phyloP scores from a whole-genome alignment of 2,113 vertebrate genomes.

The Mungos mungo region DNA sequence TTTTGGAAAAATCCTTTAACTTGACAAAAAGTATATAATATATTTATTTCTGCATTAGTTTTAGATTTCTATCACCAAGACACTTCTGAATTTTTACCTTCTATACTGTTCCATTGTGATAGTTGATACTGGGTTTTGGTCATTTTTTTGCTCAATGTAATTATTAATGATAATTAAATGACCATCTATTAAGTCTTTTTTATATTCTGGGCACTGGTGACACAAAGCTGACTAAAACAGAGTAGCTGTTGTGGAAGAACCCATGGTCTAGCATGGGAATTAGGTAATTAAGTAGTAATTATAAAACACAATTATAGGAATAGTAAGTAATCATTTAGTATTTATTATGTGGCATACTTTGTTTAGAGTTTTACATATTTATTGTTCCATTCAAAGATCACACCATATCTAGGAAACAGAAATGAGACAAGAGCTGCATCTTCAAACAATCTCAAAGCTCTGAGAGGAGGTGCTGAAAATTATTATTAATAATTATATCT shows the following conservation, averaged over 20 bases:
- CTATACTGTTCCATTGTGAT: not conserved
- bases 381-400: not conserved
- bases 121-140: not conserved
- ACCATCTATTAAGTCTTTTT: not conserved
- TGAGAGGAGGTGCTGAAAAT: not conserved
- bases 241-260: not conserved
- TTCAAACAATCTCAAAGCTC: not conserved
- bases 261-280: not conserved
- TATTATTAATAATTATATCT: not conserved
- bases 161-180: not conserved
- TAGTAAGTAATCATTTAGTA: not conserved
- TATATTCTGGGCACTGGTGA: not conserved
- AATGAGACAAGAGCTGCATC: not conserved
- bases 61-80: not conserved
- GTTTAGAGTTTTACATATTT: not conserved
- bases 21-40: slow-evolving; percentile 8
- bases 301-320: not conserved
- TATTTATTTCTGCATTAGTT: not conserved
- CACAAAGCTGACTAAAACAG: not conserved
- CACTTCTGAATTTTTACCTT: slow-evolving; percentile 20
- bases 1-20: not conserved
- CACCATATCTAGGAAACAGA: not conserved
- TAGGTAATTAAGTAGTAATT: not conserved
- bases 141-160: not conserved
- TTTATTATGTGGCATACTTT: not conserved